A percentile compares a stretch with the other conserved stretches of the same genome.
Conservation (phyloP, 2,113 vertebrate genomes). For the Numenius arquata region DNA sequence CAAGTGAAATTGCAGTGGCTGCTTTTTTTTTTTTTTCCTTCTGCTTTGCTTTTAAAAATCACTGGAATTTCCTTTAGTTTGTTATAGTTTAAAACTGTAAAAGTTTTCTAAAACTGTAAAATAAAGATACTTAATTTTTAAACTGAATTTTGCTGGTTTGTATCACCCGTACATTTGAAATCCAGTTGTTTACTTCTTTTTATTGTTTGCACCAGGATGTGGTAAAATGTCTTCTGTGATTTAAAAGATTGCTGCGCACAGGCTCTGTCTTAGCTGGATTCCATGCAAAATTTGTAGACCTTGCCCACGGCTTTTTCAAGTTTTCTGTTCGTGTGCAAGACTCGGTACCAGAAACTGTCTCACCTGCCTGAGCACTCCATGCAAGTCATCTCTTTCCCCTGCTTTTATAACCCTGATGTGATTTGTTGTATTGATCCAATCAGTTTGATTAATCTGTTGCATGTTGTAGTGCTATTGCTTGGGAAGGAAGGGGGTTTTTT, state of each 20-base stretch:
- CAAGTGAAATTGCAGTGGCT: not conserved
- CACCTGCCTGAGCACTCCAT: no score
- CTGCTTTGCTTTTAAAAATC: not conserved
- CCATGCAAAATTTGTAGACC: not conserved
- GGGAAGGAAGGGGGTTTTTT: not conserved
- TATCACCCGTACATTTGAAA: not conserved
- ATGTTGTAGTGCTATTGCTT: not conserved
- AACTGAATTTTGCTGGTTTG: not conserved
- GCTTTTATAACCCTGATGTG: not conserved
- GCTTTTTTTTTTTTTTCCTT: not conserved
- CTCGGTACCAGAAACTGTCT: fast-evolving
- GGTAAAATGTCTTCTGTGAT: not conserved
- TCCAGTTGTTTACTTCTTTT: not conserved
- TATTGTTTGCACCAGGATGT: not conserved
- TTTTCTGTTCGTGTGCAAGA: not conserved
- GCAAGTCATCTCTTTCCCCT: not conserved
- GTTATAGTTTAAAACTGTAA: not conserved
- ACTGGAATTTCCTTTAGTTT: not conserved
- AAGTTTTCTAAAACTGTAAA: constrained; percentile 32
- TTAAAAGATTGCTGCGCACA: fast-evolving
- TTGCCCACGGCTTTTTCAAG: not conserved
- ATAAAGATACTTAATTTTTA: constrained; percentile 48
- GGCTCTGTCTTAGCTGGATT: not conserved
- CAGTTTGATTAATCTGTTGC: not conserved
- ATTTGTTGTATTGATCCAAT: fast-evolving